These are phyloP conservation scores for Trematomus bernacchii DNA, from an alignment of 2,797 vertebrate genomes.

Conservation along the genomic window DNA sequence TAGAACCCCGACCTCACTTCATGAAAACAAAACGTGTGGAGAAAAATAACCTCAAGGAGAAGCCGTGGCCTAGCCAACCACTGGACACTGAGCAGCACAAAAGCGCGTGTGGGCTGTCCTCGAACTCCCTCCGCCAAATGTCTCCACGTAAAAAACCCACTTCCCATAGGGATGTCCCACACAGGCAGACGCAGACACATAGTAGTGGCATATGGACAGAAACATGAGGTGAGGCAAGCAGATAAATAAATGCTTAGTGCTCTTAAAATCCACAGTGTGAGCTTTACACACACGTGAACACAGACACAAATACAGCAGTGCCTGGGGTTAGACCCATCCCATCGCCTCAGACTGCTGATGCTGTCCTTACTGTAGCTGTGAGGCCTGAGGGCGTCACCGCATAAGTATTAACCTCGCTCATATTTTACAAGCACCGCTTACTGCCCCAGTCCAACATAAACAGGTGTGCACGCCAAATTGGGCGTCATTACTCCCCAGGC, in stretches of 20 bases:
- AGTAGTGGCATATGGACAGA: conserved; percentile 22
- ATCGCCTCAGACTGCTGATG: conserved; percentile 80
- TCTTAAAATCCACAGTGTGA: conserved; percentile 24
- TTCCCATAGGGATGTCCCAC: conserved; percentile 62
- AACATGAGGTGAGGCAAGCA: conserved; percentile 28
- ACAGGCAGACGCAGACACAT: conserved; percentile 17
- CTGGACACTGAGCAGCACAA: conserved; percentile 73
- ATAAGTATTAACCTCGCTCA: conserved; percentile 83
- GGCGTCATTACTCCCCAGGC: conserved; percentile 74
- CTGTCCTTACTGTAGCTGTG: conserved; percentile 76
- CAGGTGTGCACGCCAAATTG: conserved; percentile 80
- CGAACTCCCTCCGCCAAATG: conserved; percentile 64
- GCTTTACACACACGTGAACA: conserved; percentile 37
- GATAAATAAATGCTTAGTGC: conserved; percentile 39
- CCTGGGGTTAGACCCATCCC: conserved; percentile 69
- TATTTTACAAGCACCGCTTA: conserved; percentile 81
- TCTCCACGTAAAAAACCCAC: conserved; percentile 67
- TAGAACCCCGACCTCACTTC: conserved; percentile 77
- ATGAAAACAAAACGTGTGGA: conserved; percentile 76
- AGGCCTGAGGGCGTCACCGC: conserved; percentile 81
- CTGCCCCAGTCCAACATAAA: conserved; percentile 83
- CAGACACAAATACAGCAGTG: conserved; percentile 38
- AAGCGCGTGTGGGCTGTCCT: conserved; percentile 83
- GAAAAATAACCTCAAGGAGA: conserved; percentile 85
- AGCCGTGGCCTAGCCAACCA: conserved; percentile 76